These are phyloP conservation scores for Accipiter virgatus DNA, from an alignment of 2,113 vertebrate genomes.

Conservation along the genomic window DNA sequence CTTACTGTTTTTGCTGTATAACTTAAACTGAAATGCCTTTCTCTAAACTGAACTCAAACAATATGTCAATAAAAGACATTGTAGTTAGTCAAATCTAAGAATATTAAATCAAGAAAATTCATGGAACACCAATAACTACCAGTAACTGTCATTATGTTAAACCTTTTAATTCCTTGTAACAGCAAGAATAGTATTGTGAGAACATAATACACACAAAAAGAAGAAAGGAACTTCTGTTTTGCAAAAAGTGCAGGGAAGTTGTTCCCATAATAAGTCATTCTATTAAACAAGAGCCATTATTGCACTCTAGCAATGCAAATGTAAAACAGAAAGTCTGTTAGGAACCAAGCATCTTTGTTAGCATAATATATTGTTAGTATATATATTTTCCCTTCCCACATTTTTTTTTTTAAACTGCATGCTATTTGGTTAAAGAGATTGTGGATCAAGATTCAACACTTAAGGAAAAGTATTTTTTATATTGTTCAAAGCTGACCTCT, in stretches of 20 bases:
- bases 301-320: constrained; percentile 23
- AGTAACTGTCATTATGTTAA: neutral
- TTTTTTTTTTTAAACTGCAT: neutral
- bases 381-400: neutral
- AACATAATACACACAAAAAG: constrained; percentile 30
- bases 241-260: constrained; percentile 19
- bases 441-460: constrained; percentile 26
- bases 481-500: constrained; percentile 75
- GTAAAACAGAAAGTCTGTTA: constrained; percentile 38
- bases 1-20: constrained; percentile 25
- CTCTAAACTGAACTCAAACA: neutral
- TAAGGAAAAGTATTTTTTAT: constrained; percentile 57
- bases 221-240: constrained; percentile 61
- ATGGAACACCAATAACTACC: neutral
- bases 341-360: neutral
- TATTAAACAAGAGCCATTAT: constrained; percentile 43
- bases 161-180: constrained; percentile 12
- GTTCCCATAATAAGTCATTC: constrained; percentile 55
- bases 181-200: neutral
- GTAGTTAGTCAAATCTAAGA: neutral
- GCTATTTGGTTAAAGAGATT: neutral
- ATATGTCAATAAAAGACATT: neutral
- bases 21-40: neutral
- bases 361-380: constrained; percentile 6
- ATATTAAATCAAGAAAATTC: constrained; percentile 22